Conservation (phyloP, 2,797 vertebrate genomes). For the Geotrypetes seraphini region DNA sequence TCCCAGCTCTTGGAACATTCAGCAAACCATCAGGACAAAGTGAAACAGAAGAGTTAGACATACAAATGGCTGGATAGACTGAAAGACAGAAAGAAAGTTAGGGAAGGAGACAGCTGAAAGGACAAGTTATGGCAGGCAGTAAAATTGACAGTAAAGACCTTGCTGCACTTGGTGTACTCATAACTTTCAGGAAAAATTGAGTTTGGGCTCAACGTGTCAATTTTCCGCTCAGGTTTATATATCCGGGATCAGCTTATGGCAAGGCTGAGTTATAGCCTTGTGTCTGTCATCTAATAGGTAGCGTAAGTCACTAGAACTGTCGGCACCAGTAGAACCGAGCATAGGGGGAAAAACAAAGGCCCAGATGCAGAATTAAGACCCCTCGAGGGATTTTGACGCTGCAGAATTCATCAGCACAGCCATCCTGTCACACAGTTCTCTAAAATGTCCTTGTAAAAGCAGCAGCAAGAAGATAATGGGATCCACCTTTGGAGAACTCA, state of each 20-base stretch:
- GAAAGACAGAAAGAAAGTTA: slow-evolving; percentile 6
- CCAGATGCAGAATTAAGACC: too few relatives aligned
- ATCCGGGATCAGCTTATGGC: neutral
- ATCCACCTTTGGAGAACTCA: too few relatives aligned
- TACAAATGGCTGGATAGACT: neutral
- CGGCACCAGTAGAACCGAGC: too few relatives aligned
- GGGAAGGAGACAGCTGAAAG: slow-evolving; percentile 7
- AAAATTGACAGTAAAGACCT: slow-evolving; percentile 5
- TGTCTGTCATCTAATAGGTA: neutral
- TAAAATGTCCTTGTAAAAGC: too few relatives aligned
- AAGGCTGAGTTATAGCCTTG: neutral
- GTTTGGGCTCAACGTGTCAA: slow-evolving; percentile 2
- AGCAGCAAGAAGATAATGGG: too few relatives aligned
- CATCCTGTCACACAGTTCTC: too few relatives aligned
- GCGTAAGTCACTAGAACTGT: neutral
- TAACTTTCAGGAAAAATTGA: neutral
- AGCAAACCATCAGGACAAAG: too few relatives aligned
- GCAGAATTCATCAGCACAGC: too few relatives aligned
- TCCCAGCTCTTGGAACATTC: too few relatives aligned
- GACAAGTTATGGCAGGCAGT: neutral
- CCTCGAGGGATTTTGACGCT: too few relatives aligned
- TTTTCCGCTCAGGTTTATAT: slow-evolving; percentile 4
- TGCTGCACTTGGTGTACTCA: neutral
- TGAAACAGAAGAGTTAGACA: neutral
- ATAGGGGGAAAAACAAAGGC: too few relatives aligned